A percentile compares a stretch with the other conserved stretches of the same genome.
phyloP scores from a whole-genome alignment of 2,113 vertebrate species.

The Podarcis raffonei region DNA sequence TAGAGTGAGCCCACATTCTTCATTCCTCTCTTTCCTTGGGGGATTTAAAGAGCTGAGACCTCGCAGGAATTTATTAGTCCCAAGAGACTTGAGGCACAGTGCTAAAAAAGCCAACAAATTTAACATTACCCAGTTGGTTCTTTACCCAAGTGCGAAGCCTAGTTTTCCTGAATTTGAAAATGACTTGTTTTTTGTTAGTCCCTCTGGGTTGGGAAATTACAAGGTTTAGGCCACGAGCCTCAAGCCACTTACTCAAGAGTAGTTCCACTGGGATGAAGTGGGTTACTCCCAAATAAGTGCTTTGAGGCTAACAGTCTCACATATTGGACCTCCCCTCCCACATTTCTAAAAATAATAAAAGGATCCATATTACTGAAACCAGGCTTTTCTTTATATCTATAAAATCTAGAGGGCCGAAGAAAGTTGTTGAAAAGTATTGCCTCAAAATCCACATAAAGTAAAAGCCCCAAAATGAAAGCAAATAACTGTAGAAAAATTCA shows the following conservation, averaged over 20 bases:
- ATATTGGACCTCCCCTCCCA: slow-evolving; percentile 41
- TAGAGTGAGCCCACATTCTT: slow-evolving; percentile 56
- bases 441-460: slow-evolving; percentile 6
- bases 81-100: slow-evolving; percentile 25
- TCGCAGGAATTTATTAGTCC: slow-evolving; percentile 64
- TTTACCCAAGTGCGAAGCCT: slow-evolving; percentile 54
- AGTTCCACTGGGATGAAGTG: background rate
- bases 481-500: slow-evolving; percentile 8
- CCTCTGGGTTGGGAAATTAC: slow-evolving; percentile 54
- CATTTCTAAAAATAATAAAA: slow-evolving; percentile 54
- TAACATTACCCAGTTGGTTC: slow-evolving; percentile 45
- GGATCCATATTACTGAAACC: slow-evolving; percentile 45
- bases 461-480: background rate
- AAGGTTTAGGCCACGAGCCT: slow-evolving; percentile 30
- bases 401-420: slow-evolving; percentile 15
- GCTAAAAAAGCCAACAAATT: slow-evolving; percentile 35
- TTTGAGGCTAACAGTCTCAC: background rate
- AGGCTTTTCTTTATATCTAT: slow-evolving; percentile 39
- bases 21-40: slow-evolving; percentile 51
- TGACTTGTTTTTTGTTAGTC: slow-evolving; percentile 41
- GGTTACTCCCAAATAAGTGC: background rate
- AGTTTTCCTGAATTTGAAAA: slow-evolving; percentile 45
- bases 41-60: slow-evolving; percentile 62
- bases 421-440: slow-evolving; percentile 30
- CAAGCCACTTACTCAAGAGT: slow-evolving; percentile 1